Evolutionary conservation across 2,888 invertebrate species (phyloP).

Genomic region (Cryptosula pallasiana): DNA sequence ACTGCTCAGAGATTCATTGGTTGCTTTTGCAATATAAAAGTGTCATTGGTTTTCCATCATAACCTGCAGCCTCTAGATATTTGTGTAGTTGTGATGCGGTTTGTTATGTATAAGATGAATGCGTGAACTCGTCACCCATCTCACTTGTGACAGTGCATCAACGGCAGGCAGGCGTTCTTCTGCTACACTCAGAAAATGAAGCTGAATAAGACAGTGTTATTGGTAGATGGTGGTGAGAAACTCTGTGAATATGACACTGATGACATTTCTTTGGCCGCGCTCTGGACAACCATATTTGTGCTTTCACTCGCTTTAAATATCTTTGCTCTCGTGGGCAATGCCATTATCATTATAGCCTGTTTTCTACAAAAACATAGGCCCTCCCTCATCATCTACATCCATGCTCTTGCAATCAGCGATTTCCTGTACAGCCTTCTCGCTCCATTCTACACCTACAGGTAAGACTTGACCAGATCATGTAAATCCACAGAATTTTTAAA

Average conservation of each 20-base stretch:
- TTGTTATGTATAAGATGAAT: no score
- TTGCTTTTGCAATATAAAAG: no score
- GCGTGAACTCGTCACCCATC: no score
- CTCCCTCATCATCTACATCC: background rate
- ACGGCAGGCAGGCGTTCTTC: no score
- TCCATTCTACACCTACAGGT: conserved; percentile 10
- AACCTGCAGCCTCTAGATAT: no score
- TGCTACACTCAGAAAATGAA: no score
- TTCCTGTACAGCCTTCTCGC: background rate
- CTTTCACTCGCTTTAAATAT: background rate
- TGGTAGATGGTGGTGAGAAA: background rate
- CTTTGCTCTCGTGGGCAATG: background rate
- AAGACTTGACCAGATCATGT: background rate
- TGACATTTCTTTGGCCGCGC: background rate
- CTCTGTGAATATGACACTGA: background rate
- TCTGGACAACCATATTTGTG: background rate
- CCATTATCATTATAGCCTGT: background rate
- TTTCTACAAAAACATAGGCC: background rate
- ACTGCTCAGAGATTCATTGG: no score
- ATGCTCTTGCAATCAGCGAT: background rate
- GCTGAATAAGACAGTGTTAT: background rate
- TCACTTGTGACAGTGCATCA: no score
- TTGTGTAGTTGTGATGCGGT: no score
- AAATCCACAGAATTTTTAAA: background rate
- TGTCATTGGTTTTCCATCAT: no score